Evolutionary conservation across 2,888 invertebrate species (phyloP).

Genomic region (Augochlorella aurata): DNA sequence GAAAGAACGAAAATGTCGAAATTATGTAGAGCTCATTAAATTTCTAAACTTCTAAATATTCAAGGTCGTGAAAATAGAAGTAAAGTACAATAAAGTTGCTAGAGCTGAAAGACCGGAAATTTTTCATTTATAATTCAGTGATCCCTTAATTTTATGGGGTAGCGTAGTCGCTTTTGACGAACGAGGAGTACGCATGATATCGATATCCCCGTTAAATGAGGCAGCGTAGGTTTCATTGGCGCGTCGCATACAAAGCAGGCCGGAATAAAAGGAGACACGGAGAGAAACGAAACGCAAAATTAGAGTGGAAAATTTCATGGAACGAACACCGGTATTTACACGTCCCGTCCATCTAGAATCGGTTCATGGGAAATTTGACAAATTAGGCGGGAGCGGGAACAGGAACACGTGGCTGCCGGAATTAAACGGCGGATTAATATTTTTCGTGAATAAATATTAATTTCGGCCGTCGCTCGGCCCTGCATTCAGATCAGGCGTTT

Average conservation of each 20-base stretch:
- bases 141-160: neutral
- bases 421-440: conserved; percentile 18
- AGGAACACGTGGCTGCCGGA: neutral
- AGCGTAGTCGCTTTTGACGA: neutral
- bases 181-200: neutral
- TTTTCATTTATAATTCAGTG: neutral
- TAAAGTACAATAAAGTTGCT: no score
- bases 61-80: no score
- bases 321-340: conserved; percentile 13
- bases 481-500: neutral
- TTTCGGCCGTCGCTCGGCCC: neutral
- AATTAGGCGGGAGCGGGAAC: neutral
- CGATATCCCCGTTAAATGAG: conserved; percentile 5
- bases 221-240: neutral
- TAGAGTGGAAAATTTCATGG: conserved; percentile 15
- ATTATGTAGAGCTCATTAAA: no score
- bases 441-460: conserved; percentile 30
- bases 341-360: neutral
- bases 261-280: neutral
- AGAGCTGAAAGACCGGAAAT: neutral
- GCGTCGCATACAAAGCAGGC: neutral
- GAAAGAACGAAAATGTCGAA: no score
- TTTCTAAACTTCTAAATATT: no score
- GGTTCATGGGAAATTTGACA: conserved; percentile 1
- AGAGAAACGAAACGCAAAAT: conserved; percentile 12